phyloP scores from a whole-genome alignment of 2,797 vertebrate genomes.

The Amniataba percoides region DNA sequence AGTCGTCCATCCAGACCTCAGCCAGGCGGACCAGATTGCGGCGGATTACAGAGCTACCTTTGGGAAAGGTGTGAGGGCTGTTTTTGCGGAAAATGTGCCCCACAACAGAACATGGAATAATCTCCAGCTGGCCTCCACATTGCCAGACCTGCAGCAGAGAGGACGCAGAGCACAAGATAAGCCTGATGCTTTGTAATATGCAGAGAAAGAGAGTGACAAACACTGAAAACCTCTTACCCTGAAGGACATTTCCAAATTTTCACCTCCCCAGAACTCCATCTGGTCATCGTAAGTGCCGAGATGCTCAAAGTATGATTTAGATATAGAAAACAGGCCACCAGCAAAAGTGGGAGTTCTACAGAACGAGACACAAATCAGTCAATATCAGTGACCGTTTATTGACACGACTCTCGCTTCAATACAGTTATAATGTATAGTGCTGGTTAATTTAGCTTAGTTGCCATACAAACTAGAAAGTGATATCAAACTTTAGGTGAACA shows the following conservation, averaged over 20 bases:
- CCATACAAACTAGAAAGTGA: background rate
- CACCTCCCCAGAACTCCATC: slow-evolving; percentile 93
- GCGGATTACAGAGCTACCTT: slow-evolving; percentile 81
- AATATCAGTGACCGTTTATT: background rate
- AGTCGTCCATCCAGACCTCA: slow-evolving; percentile 92
- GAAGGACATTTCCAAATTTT: slow-evolving; percentile 94
- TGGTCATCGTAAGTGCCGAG: slow-evolving; percentile 91
- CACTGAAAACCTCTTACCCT: slow-evolving; percentile 84
- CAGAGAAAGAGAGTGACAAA: background rate
- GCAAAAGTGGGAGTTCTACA: slow-evolving; percentile 88
- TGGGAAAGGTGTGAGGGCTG: slow-evolving; percentile 88
- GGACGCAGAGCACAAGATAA: background rate
- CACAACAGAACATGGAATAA: slow-evolving; percentile 91
- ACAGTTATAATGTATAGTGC: background rate
- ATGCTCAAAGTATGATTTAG: slow-evolving; percentile 89
- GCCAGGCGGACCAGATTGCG: slow-evolving; percentile 89
- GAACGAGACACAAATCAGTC: slow-evolving; percentile 8
- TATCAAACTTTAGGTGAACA: background rate
- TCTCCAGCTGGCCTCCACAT: slow-evolving; percentile 90
- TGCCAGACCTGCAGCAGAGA: slow-evolving; percentile 86
- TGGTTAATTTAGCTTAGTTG: background rate
- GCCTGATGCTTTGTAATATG: too few relatives aligned
- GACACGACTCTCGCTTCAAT: background rate
- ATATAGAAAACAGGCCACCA: slow-evolving; percentile 91
- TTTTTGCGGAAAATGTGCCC: slow-evolving; percentile 90